A percentile compares a stretch with the other conserved stretches of the same genome.
Evolutionary conservation across 2,113 vertebrate genomes (phyloP).

Genomic region (cattle (Bos taurus)): DNA sequence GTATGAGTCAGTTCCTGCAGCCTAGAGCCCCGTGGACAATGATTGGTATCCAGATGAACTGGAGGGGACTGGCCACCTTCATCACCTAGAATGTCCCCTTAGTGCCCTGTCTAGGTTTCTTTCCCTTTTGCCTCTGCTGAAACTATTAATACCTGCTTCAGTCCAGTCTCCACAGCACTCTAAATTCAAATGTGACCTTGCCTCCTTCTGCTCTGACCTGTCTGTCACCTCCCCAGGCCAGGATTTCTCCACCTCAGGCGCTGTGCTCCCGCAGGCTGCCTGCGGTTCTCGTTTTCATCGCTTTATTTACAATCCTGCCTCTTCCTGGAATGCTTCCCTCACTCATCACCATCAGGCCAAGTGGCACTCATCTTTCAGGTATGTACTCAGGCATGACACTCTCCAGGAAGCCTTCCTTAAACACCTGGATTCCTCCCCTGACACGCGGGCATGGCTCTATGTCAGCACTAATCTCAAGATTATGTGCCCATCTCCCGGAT

Average conservation of each 20-base stretch:
- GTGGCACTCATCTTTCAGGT: background rate
- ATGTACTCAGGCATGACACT: background rate
- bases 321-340: background rate
- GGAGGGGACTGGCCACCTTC: background rate
- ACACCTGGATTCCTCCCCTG: background rate
- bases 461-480: background rate
- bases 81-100: background rate
- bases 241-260: rapidly evolving
- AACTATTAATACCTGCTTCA: background rate
- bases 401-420: background rate
- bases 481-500: background rate
- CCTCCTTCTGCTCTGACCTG: background rate
- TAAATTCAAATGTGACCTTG: background rate
- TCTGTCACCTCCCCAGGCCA: too few relatives aligned
- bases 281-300: rapidly evolving
- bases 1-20: rapidly evolving
- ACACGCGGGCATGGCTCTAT: background rate
- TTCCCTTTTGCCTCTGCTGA: background rate
- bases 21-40: background rate
- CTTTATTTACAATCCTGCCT: background rate
- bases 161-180: too few relatives aligned
- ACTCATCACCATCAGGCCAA: background rate
- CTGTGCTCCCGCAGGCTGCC: rapidly evolving
- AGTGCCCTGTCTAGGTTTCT: background rate
- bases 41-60: too few relatives aligned